phyloP scores from a whole-genome alignment of 2,888 invertebrate species.

The Esperia sulphurella region DNA sequence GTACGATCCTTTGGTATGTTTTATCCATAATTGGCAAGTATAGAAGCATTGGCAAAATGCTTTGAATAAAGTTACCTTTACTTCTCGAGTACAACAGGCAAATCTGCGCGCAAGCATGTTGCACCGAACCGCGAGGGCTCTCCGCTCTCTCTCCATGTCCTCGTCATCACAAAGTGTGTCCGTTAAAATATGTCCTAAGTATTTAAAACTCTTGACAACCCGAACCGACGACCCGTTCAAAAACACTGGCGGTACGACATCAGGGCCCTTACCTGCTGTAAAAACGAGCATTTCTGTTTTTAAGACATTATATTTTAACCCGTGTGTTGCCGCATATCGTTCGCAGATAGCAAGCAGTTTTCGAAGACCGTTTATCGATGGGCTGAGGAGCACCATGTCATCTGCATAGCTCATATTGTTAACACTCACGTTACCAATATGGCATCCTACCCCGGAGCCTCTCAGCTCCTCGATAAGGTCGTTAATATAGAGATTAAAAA shows the following conservation, averaged over 20 bases:
- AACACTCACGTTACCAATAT: conserved; percentile 4
- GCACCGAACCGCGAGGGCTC: conserved; percentile 7
- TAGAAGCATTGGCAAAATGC: conserved; percentile 3
- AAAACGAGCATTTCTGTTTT: conserved; percentile 7
- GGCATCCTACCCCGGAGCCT: conserved; percentile 6
- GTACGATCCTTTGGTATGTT: neutral
- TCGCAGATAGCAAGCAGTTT: conserved; percentile 6
- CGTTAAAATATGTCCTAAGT: conserved; percentile 7
- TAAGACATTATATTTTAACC: conserved; percentile 1
- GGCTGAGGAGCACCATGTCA: conserved; percentile 15
- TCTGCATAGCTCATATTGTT: conserved; percentile 15
- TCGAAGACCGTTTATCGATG: conserved; percentile 10
- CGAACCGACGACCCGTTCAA: neutral
- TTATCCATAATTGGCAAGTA: conserved; percentile 4
- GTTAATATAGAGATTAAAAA: conserved; percentile 14
- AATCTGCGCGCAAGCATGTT: conserved; percentile 13
- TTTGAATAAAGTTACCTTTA: conserved; percentile 1
- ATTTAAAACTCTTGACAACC: conserved; percentile 4
- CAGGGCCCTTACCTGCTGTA: conserved; percentile 5
- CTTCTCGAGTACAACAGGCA: conserved; percentile 6
- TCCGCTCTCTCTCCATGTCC: conserved; percentile 9
- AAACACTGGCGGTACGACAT: neutral
- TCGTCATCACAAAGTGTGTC: conserved; percentile 3
- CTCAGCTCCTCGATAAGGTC: conserved; percentile 12
- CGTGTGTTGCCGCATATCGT: neutral